Base-by-base conservation (phyloP, 2,888 invertebrate genomes). In the Rugalucina vietnamica region DNA sequence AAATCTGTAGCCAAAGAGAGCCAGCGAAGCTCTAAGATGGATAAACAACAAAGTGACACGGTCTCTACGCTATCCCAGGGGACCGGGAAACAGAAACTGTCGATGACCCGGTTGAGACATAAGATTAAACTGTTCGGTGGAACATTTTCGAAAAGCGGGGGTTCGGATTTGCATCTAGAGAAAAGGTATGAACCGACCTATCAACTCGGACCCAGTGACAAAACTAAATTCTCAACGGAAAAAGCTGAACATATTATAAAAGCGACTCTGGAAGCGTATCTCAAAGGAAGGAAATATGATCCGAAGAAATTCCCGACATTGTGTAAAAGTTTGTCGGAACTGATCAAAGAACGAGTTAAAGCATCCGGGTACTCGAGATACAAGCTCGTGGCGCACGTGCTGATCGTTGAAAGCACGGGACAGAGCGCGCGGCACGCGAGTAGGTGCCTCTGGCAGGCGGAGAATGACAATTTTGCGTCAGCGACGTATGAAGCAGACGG, bases 311-410 rank as follows among this genome's bases (percentile, higher is more conserved):
- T 91, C 77, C 91, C 91, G 10, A 84, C 83, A 14, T 81, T 93
- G 54, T 90, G 89, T 77, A 91, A 90, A 88, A 90, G 89, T 50
- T 74, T 93, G 84, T 87, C 92, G 10, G 92, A 93, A 54, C 84
- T 92, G 32, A 90, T 93, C 34, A 91, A 92, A 73, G 92, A 93
- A 49, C 57, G 92, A 8, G 88, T 92, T 8, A 93, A 92, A 80
- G 73, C 80, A 8, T 86, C 90, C 4, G 92, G 91, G 29, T 77
- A 90, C 37, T 85, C 88, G 71, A 85, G 91, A 32, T 91, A 91
- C 87, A 92, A 92, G 81, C 77, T 92, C 21, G 82, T 92, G 10
- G 83, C 91, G 8, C 87, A 89, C 71, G 92, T 93, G 49, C 86
- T 90, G 70, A 90, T 92, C 18, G 70, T 90, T 32, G 91, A 93